Percentiles rank a stretch among this genome's conserved stretches.
Conservation (phyloP, 2,888 invertebrate genomes). For the Neoascia interrupta region DNA sequence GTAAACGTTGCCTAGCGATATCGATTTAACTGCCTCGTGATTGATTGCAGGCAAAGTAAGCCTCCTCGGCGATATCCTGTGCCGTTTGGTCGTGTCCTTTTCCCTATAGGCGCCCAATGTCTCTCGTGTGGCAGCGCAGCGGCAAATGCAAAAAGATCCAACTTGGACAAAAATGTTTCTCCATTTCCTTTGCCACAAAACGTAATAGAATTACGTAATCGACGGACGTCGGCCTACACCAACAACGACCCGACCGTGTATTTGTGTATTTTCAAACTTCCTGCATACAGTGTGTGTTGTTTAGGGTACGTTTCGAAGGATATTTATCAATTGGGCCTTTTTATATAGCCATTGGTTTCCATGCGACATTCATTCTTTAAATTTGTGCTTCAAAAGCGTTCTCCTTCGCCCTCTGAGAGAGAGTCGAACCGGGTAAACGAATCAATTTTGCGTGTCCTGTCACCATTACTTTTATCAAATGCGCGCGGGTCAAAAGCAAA, state of each 20-base stretch:
- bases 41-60: constrained; percentile 42
- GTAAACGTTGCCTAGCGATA: constrained; percentile 48
- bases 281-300: constrained; percentile 2
- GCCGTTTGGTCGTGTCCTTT: no score
- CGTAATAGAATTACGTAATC: constrained; percentile 43
- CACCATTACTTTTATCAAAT: constrained; percentile 36
- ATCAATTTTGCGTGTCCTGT: constrained; percentile 52
- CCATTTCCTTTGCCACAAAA: constrained; percentile 47
- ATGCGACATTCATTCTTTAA: constrained; percentile 20
- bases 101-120: not conserved
- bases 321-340: constrained; percentile 30
- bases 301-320: not conserved
- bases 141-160: constrained; percentile 19
- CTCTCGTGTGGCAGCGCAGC: not conserved
- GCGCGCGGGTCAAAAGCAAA: constrained; percentile 19
- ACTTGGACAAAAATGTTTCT: constrained; percentile 43
- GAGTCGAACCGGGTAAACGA: not conserved
- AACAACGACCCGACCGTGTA: no score
- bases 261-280: constrained; percentile 4
- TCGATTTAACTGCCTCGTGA: constrained; percentile 49
- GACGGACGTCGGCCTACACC: not conserved
- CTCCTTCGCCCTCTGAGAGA: no score
- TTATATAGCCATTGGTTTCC: constrained; percentile 29
- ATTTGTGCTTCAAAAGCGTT: constrained; percentile 19
- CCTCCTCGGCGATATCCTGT: constrained; percentile 31